Conservation (phyloP, 2,113 vertebrate species). For the Ursus arctos region DNA sequence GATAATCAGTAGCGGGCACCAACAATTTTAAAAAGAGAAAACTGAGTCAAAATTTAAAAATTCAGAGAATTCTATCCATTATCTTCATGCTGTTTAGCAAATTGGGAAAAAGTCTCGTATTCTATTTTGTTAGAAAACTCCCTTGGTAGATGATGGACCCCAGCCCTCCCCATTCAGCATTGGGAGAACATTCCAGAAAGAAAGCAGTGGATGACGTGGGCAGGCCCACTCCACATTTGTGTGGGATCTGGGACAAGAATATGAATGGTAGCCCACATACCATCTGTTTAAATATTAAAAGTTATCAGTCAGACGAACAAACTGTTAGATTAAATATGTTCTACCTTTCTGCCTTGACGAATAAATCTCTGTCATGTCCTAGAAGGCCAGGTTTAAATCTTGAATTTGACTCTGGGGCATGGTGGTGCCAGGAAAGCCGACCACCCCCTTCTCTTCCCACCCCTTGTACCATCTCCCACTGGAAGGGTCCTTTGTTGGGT, state of each 20-base stretch:
- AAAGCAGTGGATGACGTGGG: background rate
- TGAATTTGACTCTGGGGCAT: background rate
- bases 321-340: conserved; percentile 48
- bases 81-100: conserved; percentile 18
- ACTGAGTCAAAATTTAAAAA: background rate
- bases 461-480: too few relatives aligned
- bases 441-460: background rate
- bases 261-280: background rate
- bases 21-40: conserved; percentile 12
- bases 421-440: background rate
- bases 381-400: background rate
- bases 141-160: background rate
- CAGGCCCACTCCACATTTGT: background rate
- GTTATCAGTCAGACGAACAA: conserved; percentile 48
- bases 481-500: background rate
- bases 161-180: background rate
- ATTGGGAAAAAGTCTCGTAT: background rate
- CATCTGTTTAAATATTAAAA: conserved; percentile 48
- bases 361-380: background rate
- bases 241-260: background rate
- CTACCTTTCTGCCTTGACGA: conserved; percentile 25
- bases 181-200: background rate
- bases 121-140: background rate
- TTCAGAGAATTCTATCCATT: background rate
- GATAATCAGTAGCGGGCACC: background rate